Conservation (phyloP, 2,797 vertebrate species). For the Sarcoramphus papa region DNA sequence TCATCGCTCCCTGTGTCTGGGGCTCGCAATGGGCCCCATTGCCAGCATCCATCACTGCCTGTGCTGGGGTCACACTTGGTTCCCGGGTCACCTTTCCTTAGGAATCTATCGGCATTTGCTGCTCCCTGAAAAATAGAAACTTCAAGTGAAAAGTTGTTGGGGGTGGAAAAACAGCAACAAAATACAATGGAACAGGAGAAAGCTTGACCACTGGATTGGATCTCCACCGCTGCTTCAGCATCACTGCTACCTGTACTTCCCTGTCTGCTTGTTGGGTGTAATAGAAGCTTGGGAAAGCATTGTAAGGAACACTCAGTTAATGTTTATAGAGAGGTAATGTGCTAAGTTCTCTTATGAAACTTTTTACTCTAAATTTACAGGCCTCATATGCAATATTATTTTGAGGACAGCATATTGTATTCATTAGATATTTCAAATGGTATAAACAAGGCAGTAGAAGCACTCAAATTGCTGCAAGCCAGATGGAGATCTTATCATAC, state of each 20-base stretch:
- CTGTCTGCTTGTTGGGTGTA: neutral
- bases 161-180: neutral
- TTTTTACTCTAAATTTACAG: slow-evolving; percentile 8
- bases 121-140: neutral
- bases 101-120: neutral
- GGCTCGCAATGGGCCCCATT: accelerated
- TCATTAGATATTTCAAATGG: slow-evolving; percentile 37
- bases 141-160: neutral
- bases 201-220: neutral
- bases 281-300: neutral
- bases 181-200: neutral
- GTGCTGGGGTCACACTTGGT: neutral
- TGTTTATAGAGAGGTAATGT: neutral
- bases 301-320: neutral
- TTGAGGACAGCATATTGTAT: slow-evolving; percentile 24
- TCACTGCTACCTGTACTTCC: neutral
- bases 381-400: slow-evolving; percentile 10
- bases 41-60: too few relatives aligned
- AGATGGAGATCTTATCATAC: slow-evolving; percentile 47
- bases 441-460: slow-evolving; percentile 33
- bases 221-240: neutral
- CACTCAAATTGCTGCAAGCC: slow-evolving; percentile 15
- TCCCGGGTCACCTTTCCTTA: neutral
- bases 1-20: neutral
- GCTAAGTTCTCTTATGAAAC: neutral